phyloP scores from a whole-genome alignment of 2,113 vertebrate genomes.

The Ciconia boyciana region DNA sequence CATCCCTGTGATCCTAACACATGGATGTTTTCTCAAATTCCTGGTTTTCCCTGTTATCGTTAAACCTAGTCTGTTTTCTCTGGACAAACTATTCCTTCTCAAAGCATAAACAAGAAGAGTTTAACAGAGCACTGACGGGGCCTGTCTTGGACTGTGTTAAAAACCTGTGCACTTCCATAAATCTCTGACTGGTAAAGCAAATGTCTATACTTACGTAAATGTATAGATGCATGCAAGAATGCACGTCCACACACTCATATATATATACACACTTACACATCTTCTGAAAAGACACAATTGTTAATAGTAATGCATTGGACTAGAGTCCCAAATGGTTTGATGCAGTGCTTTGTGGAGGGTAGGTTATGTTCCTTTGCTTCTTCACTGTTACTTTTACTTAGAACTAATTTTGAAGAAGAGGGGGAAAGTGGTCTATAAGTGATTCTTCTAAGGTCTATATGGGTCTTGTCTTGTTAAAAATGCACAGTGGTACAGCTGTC shows the following conservation, averaged over 20 bases:
- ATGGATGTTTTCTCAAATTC: background rate
- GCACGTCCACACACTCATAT: background rate
- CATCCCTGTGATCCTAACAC: background rate
- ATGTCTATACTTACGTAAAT: background rate
- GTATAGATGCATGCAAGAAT: background rate
- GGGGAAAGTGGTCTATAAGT: background rate
- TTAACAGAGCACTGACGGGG: background rate
- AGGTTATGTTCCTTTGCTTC: background rate
- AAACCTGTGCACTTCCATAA: background rate
- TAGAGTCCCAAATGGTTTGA: background rate
- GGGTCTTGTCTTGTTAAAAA: background rate
- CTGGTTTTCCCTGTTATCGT: background rate
- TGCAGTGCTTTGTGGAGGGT: background rate
- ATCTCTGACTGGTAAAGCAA: background rate
- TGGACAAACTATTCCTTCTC: background rate
- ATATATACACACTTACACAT: fast-evolving
- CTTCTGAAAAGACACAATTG: background rate
- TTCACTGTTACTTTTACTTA: background rate
- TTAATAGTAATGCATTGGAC: background rate
- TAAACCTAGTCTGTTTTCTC: background rate
- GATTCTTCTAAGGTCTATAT: background rate
- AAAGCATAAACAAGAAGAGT: background rate
- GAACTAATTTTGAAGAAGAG: background rate
- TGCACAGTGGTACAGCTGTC: background rate
- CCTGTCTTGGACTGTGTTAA: background rate